Evolutionary conservation across 2,113 vertebrate species (phyloP), one percentile per base, ranked within the genome.

Genomic region (Leptobrachium ailaonicum): DNA sequence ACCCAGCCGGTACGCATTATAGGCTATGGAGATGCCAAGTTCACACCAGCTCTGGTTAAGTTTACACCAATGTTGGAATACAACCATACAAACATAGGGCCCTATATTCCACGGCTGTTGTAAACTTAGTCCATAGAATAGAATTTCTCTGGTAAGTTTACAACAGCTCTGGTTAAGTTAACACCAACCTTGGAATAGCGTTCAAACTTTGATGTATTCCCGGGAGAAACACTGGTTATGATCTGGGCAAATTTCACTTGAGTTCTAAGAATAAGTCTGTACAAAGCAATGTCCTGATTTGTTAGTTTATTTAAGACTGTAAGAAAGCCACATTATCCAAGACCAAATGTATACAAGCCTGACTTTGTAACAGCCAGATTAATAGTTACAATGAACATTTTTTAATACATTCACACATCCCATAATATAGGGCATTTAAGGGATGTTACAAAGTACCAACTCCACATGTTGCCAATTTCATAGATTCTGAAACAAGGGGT

Each of bases 341-440:
- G 32, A 20, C 10, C 32, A 53, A 14, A 66, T 44, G 10, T 54
- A 41, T 60, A 73, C 41, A 67, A 45, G 44, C 14, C 44, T 11
- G 41, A 12, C 73, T 43, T 54, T 76, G 75, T 68, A 32, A 76
- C 74, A 76, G 74, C 32, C 74, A 66, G 4, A 41, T 54, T 66
- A 62, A 68, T 41, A 47, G 6, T 45, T 71, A n/a, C 11, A 66
- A 43, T 53, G 11, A 62, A 42, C n/a, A 64, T 11, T 42, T 58
- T 43, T 12, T 68, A 41, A 58, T 10, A 32, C 40, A 41, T 71
- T 71, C 40, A 71, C 44, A 50, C 9, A 44, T n/a, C n/a, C 1
- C 9, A 69, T 69, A 40, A 58, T 44, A 5, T 60, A 5, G 41
- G 54, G 7, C 43, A 60, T 60, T 60, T 60, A 14, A 14, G 13